These are phyloP conservation scores for Ariopsis seemanni DNA, from an alignment of 2,113 vertebrate genomes.

Conservation along the genomic window DNA sequence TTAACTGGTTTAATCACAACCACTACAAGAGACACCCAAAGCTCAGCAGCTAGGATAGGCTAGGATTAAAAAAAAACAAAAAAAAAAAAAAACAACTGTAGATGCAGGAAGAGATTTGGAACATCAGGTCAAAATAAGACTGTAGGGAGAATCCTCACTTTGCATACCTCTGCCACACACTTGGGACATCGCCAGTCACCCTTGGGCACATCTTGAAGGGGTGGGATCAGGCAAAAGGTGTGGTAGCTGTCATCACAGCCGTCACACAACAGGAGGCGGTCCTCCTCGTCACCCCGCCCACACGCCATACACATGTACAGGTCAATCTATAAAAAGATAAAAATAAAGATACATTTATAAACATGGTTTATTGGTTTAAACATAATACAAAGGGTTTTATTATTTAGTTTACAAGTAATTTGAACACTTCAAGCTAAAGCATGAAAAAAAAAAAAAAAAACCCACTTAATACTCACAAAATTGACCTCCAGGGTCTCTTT, in stretches of 20 bases:
- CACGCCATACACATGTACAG: conserved; percentile 95
- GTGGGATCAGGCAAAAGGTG: conserved; percentile 95
- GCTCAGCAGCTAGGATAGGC: neutral
- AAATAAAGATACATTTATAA: neutral
- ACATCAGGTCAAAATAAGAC: neutral
- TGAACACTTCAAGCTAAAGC: neutral
- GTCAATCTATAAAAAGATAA: conserved; percentile 79
- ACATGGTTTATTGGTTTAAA: neutral
- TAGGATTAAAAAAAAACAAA: neutral
- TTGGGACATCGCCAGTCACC: conserved; percentile 98
- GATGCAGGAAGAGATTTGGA: neutral
- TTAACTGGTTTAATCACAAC: neutral
- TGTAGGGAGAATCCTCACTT: neutral
- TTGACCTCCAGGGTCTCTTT: conserved; percentile 94
- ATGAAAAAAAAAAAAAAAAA: neutral
- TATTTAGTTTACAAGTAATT: neutral
- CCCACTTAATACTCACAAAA: conserved; percentile 82
- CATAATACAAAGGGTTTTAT: neutral
- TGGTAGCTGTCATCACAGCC: conserved; percentile 98
- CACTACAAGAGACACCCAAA: neutral
- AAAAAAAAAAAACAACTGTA: neutral
- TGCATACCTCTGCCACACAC: conserved; percentile 91
- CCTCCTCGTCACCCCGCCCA: conserved; percentile 93
- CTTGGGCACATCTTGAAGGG: conserved; percentile 92
- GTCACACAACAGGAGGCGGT: conserved; percentile 91